Evolutionary conservation across 2,797 vertebrate genomes (phyloP), one percentile per base, ranked within the genome.

Genomic region (Iguana delicatissima): DNA sequence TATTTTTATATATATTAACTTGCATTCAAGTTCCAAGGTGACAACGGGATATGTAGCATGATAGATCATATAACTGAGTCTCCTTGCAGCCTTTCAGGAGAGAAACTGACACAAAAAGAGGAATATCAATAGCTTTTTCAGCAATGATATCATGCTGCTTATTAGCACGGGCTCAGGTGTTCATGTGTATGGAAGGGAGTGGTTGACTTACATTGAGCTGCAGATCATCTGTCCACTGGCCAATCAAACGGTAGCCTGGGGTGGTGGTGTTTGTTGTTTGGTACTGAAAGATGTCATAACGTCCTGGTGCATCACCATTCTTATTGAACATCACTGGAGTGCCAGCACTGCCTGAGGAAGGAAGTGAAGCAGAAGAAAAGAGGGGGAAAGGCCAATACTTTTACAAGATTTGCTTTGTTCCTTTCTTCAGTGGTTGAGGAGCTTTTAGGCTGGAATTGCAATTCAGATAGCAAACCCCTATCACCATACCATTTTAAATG

Each of bases 221-320:
- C 2, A 99, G 98, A 24, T 96, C 98, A 57, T 99, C 99, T 8
- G 98, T 98, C 99, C 99, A 99, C 95, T 99, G 99, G 84, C 99
- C 99, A 1, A 99, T 96, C 20, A 97, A 96, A 91, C 96, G 98
- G 93, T 99, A 99, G 74, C 98, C 98, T 0, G 98, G 98, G 62
- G 89, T 97, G 92, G 97, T 98, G 91, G 98, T 98, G 96, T 99
- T 99, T 91, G 97, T 98, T 91, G 97, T 97, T 97, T 99, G 99
- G 96, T 97, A 99, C 97, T 99, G 99, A 97, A 99, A 99, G 96
- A 99, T 98, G 97, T 99, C 99, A 1, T 99, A 99, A 87, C 99
- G 98, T 77, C 99, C 99, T 0, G 99, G 98, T 0, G 99, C 99
- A 6, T 99, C 99, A 0, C 99, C 99, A 0, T 99, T 99, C 94